phyloP scores from a whole-genome alignment of 2,113 vertebrate species.

The Crotalus tigris region DNA sequence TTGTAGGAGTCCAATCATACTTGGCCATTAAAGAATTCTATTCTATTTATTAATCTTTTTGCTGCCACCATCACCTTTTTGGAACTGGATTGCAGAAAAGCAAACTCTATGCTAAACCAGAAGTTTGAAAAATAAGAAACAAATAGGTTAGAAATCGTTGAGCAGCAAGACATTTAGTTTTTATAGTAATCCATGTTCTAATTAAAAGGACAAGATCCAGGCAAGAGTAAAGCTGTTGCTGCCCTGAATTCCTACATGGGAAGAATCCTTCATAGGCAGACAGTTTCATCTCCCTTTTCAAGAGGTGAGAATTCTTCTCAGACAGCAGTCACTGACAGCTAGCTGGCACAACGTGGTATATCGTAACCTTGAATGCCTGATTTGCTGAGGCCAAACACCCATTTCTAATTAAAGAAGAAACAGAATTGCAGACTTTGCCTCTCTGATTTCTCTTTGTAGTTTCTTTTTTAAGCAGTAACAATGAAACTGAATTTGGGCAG shows the following conservation, averaged over 20 bases:
- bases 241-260: not conserved
- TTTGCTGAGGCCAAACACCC: not conserved
- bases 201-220: not conserved
- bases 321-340: conserved; percentile 5
- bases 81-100: not conserved
- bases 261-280: not conserved
- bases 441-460: conserved; percentile 13
- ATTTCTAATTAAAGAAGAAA: conserved; percentile 13
- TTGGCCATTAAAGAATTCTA: not conserved
- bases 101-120: not conserved
- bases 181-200: not conserved
- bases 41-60: not conserved
- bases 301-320: not conserved
- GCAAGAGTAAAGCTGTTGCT: not conserved
- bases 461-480: conserved; percentile 30
- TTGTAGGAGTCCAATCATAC: not conserved
- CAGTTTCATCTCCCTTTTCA: not conserved
- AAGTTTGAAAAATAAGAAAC: not conserved
- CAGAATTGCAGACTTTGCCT: conserved; percentile 31
- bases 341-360: not conserved
- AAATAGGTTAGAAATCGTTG: not conserved
- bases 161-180: not conserved
- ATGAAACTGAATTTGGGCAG: not conserved
- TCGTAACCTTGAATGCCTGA: not conserved
- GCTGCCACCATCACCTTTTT: not conserved